Conservation (phyloP, 2,113 vertebrate species). For the Tupaia chinensis region DNA sequence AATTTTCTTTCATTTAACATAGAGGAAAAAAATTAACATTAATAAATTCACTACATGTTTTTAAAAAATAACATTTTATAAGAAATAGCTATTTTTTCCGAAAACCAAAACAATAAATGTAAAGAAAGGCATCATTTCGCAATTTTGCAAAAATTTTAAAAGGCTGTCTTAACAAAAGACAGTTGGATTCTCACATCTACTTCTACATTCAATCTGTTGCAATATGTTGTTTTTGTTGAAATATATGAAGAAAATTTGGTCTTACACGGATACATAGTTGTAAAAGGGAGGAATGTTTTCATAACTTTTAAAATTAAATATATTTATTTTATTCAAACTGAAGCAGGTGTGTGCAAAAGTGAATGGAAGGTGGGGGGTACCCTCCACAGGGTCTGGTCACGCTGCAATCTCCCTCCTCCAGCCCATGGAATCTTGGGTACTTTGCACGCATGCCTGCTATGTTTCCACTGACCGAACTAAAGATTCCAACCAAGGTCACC, state of each 20-base stretch:
- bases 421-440: too few species aligned
- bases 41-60: neutral
- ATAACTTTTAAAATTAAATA: neutral
- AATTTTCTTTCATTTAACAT: neutral
- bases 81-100: conserved; percentile 44
- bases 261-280: neutral
- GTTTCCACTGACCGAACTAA: too few species aligned
- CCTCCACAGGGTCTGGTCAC: too few species aligned
- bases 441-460: too few species aligned
- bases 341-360: too few species aligned
- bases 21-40: conserved; percentile 43
- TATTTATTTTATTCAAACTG: too few species aligned
- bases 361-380: too few species aligned
- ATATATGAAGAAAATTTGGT: conserved; percentile 40
- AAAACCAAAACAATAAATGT: conserved; percentile 33
- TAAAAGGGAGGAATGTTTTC: conserved; percentile 11
- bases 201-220: conserved; percentile 39
- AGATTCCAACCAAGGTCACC: too few species aligned
- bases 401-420: too few species aligned
- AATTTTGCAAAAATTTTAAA: conserved; percentile 32
- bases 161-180: neutral
- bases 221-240: conserved; percentile 39
- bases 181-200: conserved; percentile 17
- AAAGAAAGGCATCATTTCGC: conserved; percentile 8
- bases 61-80: neutral